These are phyloP conservation scores for Caenorhabditis briggsae DNA, from an alignment of 1,140 invertebrate species.

Conservation along the genomic window DNA sequence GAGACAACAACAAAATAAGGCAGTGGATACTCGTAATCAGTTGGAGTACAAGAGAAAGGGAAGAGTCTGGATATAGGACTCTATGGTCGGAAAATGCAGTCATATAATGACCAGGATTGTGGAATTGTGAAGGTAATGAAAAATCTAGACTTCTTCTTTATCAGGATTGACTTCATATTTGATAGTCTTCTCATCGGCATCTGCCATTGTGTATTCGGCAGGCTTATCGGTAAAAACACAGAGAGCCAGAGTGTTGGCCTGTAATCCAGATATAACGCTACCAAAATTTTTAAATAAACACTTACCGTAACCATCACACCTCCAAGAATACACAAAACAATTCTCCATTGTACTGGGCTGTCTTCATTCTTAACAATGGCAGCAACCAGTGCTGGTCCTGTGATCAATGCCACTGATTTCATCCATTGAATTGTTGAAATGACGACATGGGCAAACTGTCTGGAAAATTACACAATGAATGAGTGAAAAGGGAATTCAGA, in stretches of 20 bases:
- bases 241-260: constrained; percentile 50
- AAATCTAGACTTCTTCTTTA: neutral
- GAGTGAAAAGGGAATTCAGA: too few species aligned
- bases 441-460: constrained; percentile 61
- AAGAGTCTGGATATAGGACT: constrained; percentile 4
- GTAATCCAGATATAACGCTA: neutral
- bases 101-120: neutral
- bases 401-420: constrained; percentile 60
- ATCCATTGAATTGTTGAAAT: constrained; percentile 64
- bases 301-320: constrained; percentile 34
- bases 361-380: constrained; percentile 45
- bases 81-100: neutral
- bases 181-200: constrained; percentile 20
- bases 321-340: constrained; percentile 32
- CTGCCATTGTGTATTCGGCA: constrained; percentile 54
- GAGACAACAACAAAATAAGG: neutral
- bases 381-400: constrained; percentile 46
- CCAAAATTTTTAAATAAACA: neutral
- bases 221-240: constrained; percentile 56
- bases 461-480: neutral
- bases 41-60: neutral
- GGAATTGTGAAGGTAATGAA: neutral
- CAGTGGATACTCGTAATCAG: constrained; percentile 10
- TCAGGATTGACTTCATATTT: constrained; percentile 33
- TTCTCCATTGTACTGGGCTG: constrained; percentile 34